Evolutionary conservation across 1,140 invertebrate species (phyloP).

Genomic region (Pygmarrhopalites habei): DNA sequence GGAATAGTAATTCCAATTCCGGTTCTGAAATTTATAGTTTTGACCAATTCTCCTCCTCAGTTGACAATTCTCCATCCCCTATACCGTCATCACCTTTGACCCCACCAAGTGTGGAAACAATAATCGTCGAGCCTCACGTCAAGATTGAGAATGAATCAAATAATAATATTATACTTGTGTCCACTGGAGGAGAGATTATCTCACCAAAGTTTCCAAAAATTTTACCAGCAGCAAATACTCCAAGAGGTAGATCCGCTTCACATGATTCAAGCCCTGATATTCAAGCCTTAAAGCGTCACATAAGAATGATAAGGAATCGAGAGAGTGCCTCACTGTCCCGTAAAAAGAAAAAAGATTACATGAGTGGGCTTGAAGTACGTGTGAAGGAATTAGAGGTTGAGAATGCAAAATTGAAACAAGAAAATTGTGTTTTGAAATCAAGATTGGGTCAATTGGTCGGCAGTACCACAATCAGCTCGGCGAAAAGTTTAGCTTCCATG

Average conservation of each 20-base stretch:
- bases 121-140: constrained; percentile 1
- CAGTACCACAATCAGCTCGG: neutral
- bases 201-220: constrained; percentile 22
- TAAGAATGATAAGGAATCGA: constrained; percentile 43
- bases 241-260: constrained; percentile 31
- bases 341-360: constrained; percentile 87
- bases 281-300: constrained; percentile 37
- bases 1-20: neutral
- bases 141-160: constrained; percentile 13
- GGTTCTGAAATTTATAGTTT: neutral
- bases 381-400: constrained; percentile 63
- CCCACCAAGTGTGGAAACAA: constrained; percentile 22
- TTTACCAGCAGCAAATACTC: constrained; percentile 29
- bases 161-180: neutral
- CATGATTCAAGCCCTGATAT: constrained; percentile 35
- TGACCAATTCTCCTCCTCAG: neutral
- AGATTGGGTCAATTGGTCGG: constrained; percentile 38
- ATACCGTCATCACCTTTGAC: constrained; percentile 33
- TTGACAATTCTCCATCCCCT: too few species aligned
- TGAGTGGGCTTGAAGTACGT: constrained; percentile 65
- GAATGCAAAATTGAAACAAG: constrained; percentile 62
- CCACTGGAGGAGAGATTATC: neutral
- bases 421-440: constrained; percentile 49
- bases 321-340: constrained; percentile 83
- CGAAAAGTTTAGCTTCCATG: constrained; percentile 1